Conservation (phyloP, 2,113 vertebrate species). For the Pardalotus punctatus region DNA sequence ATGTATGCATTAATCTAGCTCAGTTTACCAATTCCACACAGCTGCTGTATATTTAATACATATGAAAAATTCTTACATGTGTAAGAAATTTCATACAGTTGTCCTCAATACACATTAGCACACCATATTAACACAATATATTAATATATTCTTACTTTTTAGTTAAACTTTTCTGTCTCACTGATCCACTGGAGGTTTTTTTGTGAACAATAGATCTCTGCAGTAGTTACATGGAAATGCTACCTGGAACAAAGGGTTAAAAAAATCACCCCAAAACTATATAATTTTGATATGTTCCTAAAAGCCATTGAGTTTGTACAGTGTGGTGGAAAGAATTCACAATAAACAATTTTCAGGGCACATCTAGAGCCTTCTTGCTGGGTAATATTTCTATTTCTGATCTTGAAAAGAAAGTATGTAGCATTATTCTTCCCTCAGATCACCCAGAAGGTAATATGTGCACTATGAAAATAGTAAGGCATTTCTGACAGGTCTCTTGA, state of each 20-base stretch:
- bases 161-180: not conserved
- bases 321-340: not conserved
- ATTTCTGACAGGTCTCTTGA: not conserved
- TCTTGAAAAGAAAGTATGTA: not conserved
- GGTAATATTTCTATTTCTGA: not conserved
- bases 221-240: not conserved
- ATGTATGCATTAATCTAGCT: not conserved
- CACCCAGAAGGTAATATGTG: not conserved
- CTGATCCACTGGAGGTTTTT: fast-evolving
- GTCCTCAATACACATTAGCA: not conserved
- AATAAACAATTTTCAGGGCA: not conserved
- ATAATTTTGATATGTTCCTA: not conserved
- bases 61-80: not conserved
- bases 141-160: not conserved
- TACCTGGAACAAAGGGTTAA: not conserved
- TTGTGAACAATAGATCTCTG: not conserved
- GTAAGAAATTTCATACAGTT: not conserved
- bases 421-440: not conserved
- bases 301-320: not conserved
- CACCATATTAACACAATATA: not conserved
- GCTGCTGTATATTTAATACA: not conserved
- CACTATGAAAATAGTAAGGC: not conserved
- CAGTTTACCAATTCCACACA: not conserved
- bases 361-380: not conserved
- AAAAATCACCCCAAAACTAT: not conserved